Percentiles rank a stretch among this genome's conserved stretches.
Conservation (phyloP, 2,113 vertebrate species). For the Danionella cerebrum region DNA sequence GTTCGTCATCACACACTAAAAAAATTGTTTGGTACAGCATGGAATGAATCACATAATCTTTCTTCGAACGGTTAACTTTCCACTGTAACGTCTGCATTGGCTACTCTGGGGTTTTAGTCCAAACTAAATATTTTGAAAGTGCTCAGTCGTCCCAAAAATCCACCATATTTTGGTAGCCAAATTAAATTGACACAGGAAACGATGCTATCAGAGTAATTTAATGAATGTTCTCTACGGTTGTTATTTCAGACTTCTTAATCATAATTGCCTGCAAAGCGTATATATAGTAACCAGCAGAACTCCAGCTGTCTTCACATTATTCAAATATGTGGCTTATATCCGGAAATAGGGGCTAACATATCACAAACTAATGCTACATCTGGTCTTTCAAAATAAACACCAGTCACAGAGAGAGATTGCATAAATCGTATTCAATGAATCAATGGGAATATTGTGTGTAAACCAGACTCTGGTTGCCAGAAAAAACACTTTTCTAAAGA, state of each 20-base stretch:
- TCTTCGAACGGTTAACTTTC: conserved; percentile 3
- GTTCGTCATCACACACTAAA: conserved; percentile 9
- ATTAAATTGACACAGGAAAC: conserved; percentile 57
- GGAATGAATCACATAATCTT: conserved; percentile 16
- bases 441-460: background rate
- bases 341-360: conserved; percentile 44
- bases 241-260: conserved; percentile 53
- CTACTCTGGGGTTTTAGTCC: background rate
- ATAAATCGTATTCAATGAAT: background rate
- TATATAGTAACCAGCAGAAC: conserved; percentile 41
- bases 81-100: background rate
- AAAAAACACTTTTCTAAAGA: no score
- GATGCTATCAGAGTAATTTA: conserved; percentile 56
- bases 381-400: conserved; percentile 30
- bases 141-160: background rate
- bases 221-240: conserved; percentile 47
- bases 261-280: conserved; percentile 32
- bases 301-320: conserved; percentile 38
- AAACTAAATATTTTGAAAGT: conserved; percentile 26
- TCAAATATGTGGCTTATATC: conserved; percentile 50
- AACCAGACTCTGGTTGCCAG: no score
- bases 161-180: conserved; percentile 19
- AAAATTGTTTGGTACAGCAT: conserved; percentile 14
- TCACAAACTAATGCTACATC: conserved; percentile 31
- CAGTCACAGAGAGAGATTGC: background rate